These are phyloP conservation scores for Haemorhous mexicanus DNA, from an alignment of 2,113 vertebrate species.

Conservation along the genomic window DNA sequence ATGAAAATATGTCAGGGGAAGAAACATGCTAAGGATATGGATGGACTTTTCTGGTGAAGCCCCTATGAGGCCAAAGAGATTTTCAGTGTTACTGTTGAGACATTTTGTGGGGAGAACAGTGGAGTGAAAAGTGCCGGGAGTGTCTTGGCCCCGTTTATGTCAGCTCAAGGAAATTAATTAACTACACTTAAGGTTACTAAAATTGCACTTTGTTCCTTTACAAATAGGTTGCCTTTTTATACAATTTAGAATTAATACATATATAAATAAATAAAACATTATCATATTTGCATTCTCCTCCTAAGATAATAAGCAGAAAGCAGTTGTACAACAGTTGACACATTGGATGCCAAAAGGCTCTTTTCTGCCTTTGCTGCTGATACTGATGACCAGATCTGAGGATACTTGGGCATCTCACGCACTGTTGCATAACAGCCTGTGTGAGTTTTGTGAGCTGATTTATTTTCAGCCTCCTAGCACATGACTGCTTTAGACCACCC, in stretches of 20 bases:
- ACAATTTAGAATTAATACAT: neutral
- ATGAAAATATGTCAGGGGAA: neutral
- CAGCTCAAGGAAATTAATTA: neutral
- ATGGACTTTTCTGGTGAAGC: neutral
- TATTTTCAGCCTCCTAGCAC: constrained; percentile 55
- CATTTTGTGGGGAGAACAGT: neutral
- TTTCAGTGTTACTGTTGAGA: neutral
- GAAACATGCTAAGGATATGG: neutral
- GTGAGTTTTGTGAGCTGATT: neutral
- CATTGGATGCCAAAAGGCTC: neutral
- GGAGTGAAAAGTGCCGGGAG: neutral
- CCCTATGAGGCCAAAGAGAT: neutral
- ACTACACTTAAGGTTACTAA: neutral
- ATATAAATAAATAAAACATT: neutral
- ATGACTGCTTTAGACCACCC: constrained; percentile 29
- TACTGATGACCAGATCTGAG: neutral
- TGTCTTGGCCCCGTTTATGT: neutral
- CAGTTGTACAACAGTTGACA: neutral
- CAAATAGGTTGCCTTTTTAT: neutral
- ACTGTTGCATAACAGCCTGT: neutral
- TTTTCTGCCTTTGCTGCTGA: neutral
- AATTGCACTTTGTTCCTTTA: neutral
- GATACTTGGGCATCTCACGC: neutral
- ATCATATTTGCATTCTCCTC: neutral
- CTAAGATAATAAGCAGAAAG: neutral